phyloP scores from a whole-genome alignment of 2,113 vertebrate species.

The Dinomys branickii region DNA sequence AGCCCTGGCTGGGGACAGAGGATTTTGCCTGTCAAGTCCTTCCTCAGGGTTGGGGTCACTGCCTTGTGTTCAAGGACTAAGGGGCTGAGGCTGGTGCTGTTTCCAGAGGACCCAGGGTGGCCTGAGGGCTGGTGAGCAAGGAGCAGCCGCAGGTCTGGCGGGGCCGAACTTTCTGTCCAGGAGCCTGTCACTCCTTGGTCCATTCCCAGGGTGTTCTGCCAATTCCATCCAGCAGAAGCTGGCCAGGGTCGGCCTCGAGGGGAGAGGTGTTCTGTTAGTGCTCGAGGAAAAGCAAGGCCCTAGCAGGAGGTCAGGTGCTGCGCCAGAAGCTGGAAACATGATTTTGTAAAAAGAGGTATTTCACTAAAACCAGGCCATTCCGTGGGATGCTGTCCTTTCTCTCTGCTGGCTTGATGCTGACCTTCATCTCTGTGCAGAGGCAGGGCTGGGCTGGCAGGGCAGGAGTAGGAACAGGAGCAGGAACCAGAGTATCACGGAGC shows the following conservation, averaged over 20 bases:
- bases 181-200: not conserved
- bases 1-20: not conserved
- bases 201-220: not conserved
- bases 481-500: not conserved
- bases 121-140: not conserved
- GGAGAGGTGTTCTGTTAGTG: not conserved
- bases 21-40: not conserved
- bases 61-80: not conserved
- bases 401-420: not conserved
- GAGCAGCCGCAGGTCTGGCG: not conserved
- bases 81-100: not conserved
- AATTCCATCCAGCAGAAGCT: constrained; percentile 30
- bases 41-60: not conserved
- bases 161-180: not conserved
- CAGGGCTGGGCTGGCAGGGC: not conserved
- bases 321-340: not conserved
- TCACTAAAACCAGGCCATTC: not conserved
- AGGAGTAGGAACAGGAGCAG: not conserved
- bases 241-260: not conserved
- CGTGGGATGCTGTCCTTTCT: constrained; percentile 34
- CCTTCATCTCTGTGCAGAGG: not conserved
- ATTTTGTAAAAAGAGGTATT: not conserved
- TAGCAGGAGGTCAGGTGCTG: not conserved
- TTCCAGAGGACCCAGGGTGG: not conserved
- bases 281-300: not conserved